Conservation (phyloP, 1,140 invertebrate species). For the Hermetia illucens region DNA sequence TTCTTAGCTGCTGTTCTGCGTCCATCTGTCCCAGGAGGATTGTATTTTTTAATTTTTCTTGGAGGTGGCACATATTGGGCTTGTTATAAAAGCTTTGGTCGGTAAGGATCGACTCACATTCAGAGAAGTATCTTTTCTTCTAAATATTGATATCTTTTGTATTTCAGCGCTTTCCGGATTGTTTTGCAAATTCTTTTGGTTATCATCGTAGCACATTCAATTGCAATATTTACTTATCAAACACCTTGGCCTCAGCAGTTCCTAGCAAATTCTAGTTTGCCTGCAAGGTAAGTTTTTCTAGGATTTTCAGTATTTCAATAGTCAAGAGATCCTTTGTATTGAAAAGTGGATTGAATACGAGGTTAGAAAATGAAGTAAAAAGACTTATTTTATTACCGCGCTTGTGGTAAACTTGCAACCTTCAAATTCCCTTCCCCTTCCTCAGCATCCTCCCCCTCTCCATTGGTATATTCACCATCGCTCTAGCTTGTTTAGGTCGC, state of each 20-base stretch:
- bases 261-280: constrained; percentile 49
- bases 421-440: too few species aligned
- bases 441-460: too few species aligned
- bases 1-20: constrained; percentile 63
- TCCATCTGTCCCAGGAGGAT: constrained; percentile 60
- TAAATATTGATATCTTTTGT: constrained; percentile 6
- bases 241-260: constrained; percentile 65
- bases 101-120: constrained; percentile 11
- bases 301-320: too few species aligned
- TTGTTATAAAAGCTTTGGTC: constrained; percentile 55
- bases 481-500: too few species aligned
- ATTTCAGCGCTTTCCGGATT: constrained; percentile 49
- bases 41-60: constrained; percentile 75
- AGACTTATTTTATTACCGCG: too few species aligned
- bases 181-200: constrained; percentile 55
- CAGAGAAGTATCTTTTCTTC: not conserved
- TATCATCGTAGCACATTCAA: constrained; percentile 60
- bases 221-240: constrained; percentile 72
- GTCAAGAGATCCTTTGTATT: too few species aligned
- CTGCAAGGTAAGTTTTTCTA: constrained; percentile 41
- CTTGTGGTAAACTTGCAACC: too few species aligned
- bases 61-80: constrained; percentile 81
- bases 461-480: too few species aligned
- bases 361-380: too few species aligned
- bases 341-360: too few species aligned